Evolutionary conservation across 2,888 invertebrate genomes (phyloP), one percentile per base, ranked within the genome.

Genomic region (Philhelius pedissequus): DNA sequence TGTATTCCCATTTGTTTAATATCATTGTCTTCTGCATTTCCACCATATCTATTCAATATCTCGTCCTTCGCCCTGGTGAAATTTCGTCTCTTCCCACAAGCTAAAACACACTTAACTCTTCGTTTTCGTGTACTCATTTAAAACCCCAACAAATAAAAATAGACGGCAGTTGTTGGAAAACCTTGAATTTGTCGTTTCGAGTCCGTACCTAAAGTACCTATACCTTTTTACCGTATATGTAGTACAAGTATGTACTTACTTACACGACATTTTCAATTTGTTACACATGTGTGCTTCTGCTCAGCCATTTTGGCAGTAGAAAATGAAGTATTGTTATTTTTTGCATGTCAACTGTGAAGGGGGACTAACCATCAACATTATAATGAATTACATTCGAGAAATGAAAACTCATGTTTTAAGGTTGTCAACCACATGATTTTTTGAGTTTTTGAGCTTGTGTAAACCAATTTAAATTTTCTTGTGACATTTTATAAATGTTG

Each of bases 211-310:
- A 27, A 9, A 9, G 15, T 27, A 25, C 2, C n/a, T n/a, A 4
- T 27, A 48, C 22, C 13, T 30, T n/a, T 48, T 13, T 3, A 48
- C 22, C 48, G 7, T 25, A 48, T 13, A 48, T 13, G 22, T 48
- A 48, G 22, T 22, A 22, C 22, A 2, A 18, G 35, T 45, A 66
- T n/a, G n/a, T n/a, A n/a, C n/a, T n/a, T n/a, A n/a, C 73, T 60
- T 68, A 74, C 80, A 75, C 27, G 80, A 75, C 69, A 62, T 69
- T 75, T 75, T 75, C 80, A 80, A 80, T 69, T 80, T 80, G 54
- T 60, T 68, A 56, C 48, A 54, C 27, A 40, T 56, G 35, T 60
- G 60, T 62, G 9, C 18, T 35, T 60, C 50, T 62, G 9, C 18
- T 35, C 27, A 52, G 25, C 56, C 56, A 56, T 56, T 56, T 56